Base-by-base conservation (phyloP, 30 jellyfish, hydroid and myxozoan genomes). In the Hydra vulgaris region DNA sequence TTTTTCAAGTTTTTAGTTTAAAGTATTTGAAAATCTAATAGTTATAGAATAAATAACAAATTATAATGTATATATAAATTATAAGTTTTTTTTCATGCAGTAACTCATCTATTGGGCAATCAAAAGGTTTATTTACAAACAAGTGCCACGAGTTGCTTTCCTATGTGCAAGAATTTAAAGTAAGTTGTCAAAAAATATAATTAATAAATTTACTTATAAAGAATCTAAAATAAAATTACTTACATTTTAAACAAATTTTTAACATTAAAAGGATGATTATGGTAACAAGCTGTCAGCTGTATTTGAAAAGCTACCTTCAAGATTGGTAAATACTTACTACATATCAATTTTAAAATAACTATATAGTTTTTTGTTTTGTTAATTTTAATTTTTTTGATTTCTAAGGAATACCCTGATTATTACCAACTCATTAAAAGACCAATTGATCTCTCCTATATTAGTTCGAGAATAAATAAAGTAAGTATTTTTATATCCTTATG, bases 381-480 rank as follows among this genome's bases (percentile, higher is more conserved):
- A 73, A 73, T 21, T 73, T 8, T 8, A 0, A 12, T 19, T 19
- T 27, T 7, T 0, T 73, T 23, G 26, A 19, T 21, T 70, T 53
- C 1, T 18, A 26, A 94, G 96, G 99, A 94, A 68, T 94, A 94
- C 83, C 99, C 99, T 20, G 99, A 94, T 54, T 94, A 94, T 69
- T 94, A 88, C 79, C 96, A 83, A 21, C 74, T 94, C 53, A 94
- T 94, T 7, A 94, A 94, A 84, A 85, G 87, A 71, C 97, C 99
- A 69, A 86, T 94, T 21, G 99, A 94, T 85, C 76, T 94, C 55
- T 53, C 88, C 74, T 85, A 82, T 71, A 94, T 94, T 40, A 79
- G 96, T 8, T 74, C 94, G 5, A 85, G 95, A 22, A 90, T 94
- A 20, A 90, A 95, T 69, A 89, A 88, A 89, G 99, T 94, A 18